These are phyloP conservation scores for Choristoneura fumiferana DNA, from an alignment of 1,140 invertebrate genomes.

Conservation along the genomic window DNA sequence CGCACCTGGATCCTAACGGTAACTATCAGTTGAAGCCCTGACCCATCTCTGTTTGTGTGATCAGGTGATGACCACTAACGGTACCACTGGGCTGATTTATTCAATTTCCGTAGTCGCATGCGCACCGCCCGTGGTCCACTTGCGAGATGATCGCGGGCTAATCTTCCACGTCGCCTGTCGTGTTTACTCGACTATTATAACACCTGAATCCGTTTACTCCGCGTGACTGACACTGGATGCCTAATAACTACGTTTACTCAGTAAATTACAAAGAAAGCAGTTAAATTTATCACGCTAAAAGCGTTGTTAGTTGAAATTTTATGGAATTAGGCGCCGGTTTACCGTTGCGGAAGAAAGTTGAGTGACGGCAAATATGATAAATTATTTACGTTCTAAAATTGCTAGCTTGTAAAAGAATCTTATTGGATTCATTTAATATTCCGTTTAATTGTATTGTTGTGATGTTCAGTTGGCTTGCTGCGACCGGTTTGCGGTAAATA, in stretches of 20 bases:
- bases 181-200: constrained; percentile 45
- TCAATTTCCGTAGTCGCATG: neutral
- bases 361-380: constrained; percentile 47
- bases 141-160: constrained; percentile 11
- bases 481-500: constrained; percentile 6
- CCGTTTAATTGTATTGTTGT: neutral
- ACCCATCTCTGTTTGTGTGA: constrained; percentile 59
- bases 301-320: constrained; percentile 38
- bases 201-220: neutral
- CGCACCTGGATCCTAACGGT: constrained; percentile 69
- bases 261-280: constrained; percentile 1
- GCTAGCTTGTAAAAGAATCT: constrained; percentile 47
- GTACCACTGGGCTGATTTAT: constrained; percentile 22
- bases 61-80: constrained; percentile 57
- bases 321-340: constrained; percentile 40
- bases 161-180: constrained; percentile 58
- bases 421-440: constrained; percentile 44
- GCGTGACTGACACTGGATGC: neutral
- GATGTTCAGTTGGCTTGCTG: neutral
- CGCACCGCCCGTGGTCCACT: constrained; percentile 9
- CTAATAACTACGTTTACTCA: constrained; percentile 2
- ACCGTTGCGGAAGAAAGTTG: constrained; percentile 68
- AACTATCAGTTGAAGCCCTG: constrained; percentile 58
- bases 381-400: constrained; percentile 42
- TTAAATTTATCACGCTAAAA: constrained; percentile 5